Percentiles rank a stretch among this genome's conserved stretches.
Evolutionary conservation across 2,113 vertebrate species (phyloP).

Genomic region (Turnix velox): DNA sequence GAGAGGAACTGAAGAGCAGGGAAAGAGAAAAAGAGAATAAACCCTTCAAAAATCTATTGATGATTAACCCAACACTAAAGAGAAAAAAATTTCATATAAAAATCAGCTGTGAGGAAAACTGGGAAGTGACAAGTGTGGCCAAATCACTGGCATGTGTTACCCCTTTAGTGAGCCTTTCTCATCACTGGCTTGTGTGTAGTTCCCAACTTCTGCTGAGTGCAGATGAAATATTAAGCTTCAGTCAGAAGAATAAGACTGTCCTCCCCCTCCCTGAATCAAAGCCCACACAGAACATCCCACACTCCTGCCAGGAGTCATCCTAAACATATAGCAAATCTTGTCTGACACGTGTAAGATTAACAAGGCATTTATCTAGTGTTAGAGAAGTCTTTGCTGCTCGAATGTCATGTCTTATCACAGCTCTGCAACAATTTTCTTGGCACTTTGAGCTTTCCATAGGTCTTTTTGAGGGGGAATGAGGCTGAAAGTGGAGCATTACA

Average conservation of each 20-base stretch:
- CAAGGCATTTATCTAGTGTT: neutral
- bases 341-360: conserved; percentile 2
- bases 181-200: neutral
- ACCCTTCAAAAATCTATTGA: neutral
- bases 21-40: neutral
- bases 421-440: conserved; percentile 13
- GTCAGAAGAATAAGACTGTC: neutral
- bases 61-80: neutral
- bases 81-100: neutral
- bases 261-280: neutral
- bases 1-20: neutral
- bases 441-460: conserved; percentile 32
- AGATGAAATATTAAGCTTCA: neutral
- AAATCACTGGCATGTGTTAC: neutral
- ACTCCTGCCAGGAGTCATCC: neutral
- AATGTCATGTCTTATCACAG: neutral
- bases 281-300: neutral
- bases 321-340: neutral
- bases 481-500: neutral
- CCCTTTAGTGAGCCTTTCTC: neutral
- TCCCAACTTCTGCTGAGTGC: neutral
- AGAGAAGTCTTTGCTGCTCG: neutral
- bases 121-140: neutral
- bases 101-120: neutral
- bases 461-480: neutral